Evolutionary conservation across 2,888 invertebrate genomes (phyloP).

Genomic region (Coelopa pilipes): DNA sequence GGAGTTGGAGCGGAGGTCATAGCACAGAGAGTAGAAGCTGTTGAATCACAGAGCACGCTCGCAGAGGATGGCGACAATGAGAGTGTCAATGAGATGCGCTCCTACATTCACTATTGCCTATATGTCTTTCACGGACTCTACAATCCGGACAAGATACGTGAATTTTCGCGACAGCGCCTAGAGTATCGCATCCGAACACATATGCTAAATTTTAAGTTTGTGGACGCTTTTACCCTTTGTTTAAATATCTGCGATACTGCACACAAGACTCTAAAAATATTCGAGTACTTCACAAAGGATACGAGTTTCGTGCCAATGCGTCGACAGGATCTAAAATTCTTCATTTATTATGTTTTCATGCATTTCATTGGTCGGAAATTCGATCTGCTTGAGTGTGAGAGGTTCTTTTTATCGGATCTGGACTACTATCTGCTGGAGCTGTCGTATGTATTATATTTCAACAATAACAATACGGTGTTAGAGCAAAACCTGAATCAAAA

Average conservation of each 20-base stretch:
- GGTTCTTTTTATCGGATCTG: slow-evolving; percentile 64
- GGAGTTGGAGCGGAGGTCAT: not conserved
- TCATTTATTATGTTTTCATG: slow-evolving; percentile 64
- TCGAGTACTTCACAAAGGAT: slow-evolving; percentile 67
- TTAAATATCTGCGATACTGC: slow-evolving; percentile 59
- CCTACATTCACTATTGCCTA: slow-evolving; percentile 67
- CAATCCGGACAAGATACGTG: slow-evolving; percentile 62
- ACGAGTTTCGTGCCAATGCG: slow-evolving; percentile 66
- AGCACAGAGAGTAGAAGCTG: slow-evolving; percentile 19
- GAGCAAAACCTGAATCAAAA: slow-evolving; percentile 64
- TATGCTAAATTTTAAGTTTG: slow-evolving; percentile 66
- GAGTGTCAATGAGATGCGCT: slow-evolving; percentile 45
- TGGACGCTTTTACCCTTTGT: slow-evolving; percentile 65
- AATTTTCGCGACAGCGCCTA: slow-evolving; percentile 58
- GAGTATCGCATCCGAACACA: slow-evolving; percentile 65
- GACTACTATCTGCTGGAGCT: slow-evolving; percentile 66
- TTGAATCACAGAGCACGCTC: slow-evolving; percentile 35
- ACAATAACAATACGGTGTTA: slow-evolving; percentile 63
- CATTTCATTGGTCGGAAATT: slow-evolving; percentile 63
- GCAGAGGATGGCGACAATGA: slow-evolving; percentile 39
- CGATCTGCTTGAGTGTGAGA: slow-evolving; percentile 63
- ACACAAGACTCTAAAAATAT: slow-evolving; percentile 62
- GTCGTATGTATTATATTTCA: slow-evolving; percentile 66
- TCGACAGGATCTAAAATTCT: slow-evolving; percentile 64
- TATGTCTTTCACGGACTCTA: slow-evolving; percentile 67